phyloP scores from a whole-genome alignment of 2,113 vertebrate species.

The Erythrocercus mccallii region DNA sequence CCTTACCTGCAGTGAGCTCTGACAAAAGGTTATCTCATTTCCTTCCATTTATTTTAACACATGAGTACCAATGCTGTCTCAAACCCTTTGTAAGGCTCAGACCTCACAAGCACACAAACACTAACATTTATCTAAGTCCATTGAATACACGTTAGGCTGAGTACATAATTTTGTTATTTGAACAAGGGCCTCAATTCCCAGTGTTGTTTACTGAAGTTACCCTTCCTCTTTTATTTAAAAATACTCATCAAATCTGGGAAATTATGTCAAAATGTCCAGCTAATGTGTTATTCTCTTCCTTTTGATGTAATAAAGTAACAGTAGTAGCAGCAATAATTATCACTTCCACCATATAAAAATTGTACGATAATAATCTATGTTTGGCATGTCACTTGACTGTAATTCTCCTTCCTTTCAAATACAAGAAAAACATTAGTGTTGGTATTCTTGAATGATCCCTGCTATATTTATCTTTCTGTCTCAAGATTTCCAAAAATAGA shows the following conservation, averaged over 20 bases:
- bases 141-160: rapidly evolving
- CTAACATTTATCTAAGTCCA: background rate
- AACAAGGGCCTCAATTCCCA: background rate
- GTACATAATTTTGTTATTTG: background rate
- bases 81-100: background rate
- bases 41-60: background rate
- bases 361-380: background rate
- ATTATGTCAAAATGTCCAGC: background rate
- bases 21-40: background rate
- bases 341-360: background rate
- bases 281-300: background rate
- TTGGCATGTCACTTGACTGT: background rate
- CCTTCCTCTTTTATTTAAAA: background rate
- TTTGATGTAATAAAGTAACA: background rate
- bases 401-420: background rate
- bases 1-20: background rate
- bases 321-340: background rate
- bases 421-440: background rate
- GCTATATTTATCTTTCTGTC: background rate
- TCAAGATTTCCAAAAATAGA: background rate
- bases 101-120: background rate
- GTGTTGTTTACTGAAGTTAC: background rate
- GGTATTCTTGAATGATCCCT: background rate
- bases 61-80: background rate
- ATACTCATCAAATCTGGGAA: background rate